Conservation (phyloP, 2,797 vertebrate species). For the Pantherophis vulpinus region DNA sequence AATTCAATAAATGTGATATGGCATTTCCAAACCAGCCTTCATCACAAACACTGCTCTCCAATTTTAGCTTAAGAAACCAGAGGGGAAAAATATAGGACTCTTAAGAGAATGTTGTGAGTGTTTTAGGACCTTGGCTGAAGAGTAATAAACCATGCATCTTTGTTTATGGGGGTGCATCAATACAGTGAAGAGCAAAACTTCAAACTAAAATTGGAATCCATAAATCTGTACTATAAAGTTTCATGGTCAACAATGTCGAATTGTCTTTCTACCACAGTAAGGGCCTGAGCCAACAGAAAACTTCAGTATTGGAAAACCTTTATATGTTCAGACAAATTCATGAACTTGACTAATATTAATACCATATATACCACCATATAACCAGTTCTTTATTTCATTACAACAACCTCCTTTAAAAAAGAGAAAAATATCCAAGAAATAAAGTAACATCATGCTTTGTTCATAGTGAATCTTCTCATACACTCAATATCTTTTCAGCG, state of each 20-base stretch:
- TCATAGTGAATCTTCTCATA: neutral
- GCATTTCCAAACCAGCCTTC: neutral
- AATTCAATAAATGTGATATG: neutral
- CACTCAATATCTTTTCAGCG: neutral
- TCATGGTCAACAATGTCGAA: neutral
- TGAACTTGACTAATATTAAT: neutral
- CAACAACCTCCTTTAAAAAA: neutral
- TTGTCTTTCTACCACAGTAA: neutral
- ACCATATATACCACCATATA: neutral
- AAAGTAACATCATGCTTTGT: neutral
- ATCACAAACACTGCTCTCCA: neutral
- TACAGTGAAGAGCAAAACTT: conserved; percentile 21
- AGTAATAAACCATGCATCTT: neutral
- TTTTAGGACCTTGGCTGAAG: neutral
- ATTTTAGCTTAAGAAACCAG: neutral
- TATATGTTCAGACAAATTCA: neutral
- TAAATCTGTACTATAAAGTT: conserved; percentile 21
- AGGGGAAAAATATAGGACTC: neutral
- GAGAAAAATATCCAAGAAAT: neutral
- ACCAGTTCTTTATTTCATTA: neutral
- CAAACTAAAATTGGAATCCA: conserved; percentile 2
- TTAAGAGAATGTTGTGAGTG: neutral
- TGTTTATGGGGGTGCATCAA: conserved; percentile 7
- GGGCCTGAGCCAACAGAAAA: neutral
- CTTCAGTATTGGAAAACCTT: neutral